phyloP scores from a whole-genome alignment of 2,888 invertebrate species.

The Boloria selene region DNA sequence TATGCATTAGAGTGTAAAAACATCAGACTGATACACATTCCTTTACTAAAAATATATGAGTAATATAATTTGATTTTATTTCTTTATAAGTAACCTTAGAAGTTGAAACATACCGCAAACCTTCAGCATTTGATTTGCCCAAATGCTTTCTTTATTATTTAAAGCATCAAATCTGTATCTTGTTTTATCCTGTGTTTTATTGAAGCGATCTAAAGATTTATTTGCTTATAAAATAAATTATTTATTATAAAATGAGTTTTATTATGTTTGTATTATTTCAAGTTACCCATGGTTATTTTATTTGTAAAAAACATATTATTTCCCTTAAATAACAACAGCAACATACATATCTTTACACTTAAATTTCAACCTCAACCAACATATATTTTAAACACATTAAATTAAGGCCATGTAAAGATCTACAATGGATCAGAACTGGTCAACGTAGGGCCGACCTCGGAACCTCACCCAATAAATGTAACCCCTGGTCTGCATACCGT shows the following conservation, averaged over 20 bases:
- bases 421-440: too few species aligned
- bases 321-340: too few species aligned
- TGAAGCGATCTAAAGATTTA: conserved; percentile 40
- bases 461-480: too few species aligned
- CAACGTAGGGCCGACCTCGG: too few species aligned
- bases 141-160: conserved; percentile 29
- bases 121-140: conserved; percentile 27
- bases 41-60: conserved; percentile 22
- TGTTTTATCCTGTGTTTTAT: conserved; percentile 33
- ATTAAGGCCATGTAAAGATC: too few species aligned
- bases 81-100: conserved; percentile 15
- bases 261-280: conserved; percentile 27
- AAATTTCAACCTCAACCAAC: too few species aligned
- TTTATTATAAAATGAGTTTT: conserved; percentile 38
- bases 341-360: too few species aligned
- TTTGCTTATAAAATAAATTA: conserved; percentile 43
- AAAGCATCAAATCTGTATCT: conserved; percentile 23
- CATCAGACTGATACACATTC: conserved; percentile 40
- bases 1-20: conserved; percentile 24
- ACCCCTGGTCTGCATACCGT: too few species aligned
- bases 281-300: background rate
- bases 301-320: background rate
- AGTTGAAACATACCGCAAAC: conserved; percentile 14
- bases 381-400: too few species aligned
- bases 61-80: conserved; percentile 22